A percentile compares a stretch with the other conserved stretches of the same genome.
These are phyloP conservation scores for Melitaea cinxia DNA, from an alignment of 1,140 invertebrate genomes.

Conservation along the genomic window DNA sequence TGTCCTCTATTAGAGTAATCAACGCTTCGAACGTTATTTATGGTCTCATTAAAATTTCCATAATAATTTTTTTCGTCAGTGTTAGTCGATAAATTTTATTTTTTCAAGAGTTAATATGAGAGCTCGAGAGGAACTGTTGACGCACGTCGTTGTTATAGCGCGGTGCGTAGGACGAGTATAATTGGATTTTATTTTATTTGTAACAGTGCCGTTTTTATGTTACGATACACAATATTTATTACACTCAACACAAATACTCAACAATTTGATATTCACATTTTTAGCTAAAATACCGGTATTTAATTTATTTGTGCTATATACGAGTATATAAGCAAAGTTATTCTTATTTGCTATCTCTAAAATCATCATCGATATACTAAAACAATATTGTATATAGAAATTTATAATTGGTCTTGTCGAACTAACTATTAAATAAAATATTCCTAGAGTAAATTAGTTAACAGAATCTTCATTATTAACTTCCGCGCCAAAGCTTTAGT, in stretches of 20 bases:
- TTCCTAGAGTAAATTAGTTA: no score
- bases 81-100: slow-evolving; percentile 42
- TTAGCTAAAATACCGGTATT: no score
- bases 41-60: slow-evolving; percentile 73
- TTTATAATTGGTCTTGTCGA: no score
- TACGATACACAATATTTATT: slow-evolving; percentile 12
- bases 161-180: slow-evolving; percentile 62
- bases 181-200: slow-evolving; percentile 62
- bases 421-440: no score
- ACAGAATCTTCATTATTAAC: no score
- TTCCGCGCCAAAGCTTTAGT: background rate
- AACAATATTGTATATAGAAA: no score
- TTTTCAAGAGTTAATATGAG: slow-evolving; percentile 29
- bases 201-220: slow-evolving; percentile 7
- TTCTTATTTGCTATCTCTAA: no score
- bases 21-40: slow-evolving; percentile 65
- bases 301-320: no score
- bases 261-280: no score
- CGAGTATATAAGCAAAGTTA: no score
- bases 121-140: slow-evolving; percentile 17
- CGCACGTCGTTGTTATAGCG: slow-evolving; percentile 9
- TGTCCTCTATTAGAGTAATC: slow-evolving; percentile 72
- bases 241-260: background rate
- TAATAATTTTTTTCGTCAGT: slow-evolving; percentile 52
- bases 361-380: no score